Conservation (phyloP, 2,113 vertebrate species). For the Osmerus mordax region DNA sequence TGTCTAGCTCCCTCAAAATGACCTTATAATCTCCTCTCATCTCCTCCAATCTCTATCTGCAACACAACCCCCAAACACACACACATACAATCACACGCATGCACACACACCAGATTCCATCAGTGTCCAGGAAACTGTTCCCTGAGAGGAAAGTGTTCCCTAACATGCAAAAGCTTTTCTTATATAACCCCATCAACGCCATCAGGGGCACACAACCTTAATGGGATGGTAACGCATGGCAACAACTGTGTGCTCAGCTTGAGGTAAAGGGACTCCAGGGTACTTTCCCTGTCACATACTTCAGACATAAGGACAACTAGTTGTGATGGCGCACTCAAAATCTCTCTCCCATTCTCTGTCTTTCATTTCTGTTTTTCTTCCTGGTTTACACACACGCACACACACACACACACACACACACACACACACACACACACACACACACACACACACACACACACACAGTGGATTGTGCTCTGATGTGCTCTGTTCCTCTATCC, state of each 20-base stretch:
- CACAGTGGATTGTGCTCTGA: background rate
- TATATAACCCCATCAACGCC: background rate
- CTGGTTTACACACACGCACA: background rate
- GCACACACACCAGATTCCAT: background rate
- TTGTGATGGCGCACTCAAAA: background rate
- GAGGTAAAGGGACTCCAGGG: background rate
- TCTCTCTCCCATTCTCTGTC: background rate
- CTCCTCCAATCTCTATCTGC: background rate
- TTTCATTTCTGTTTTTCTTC: background rate
- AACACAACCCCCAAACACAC: background rate
- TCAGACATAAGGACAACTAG: background rate
- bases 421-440: conserved; percentile 5
- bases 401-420: background rate
- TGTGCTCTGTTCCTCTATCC: conserved; percentile 1
- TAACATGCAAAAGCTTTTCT: background rate
- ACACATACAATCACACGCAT: background rate
- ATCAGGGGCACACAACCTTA: background rate
- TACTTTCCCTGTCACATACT: no score
- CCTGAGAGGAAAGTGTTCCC: conserved; percentile 5
- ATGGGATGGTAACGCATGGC: background rate
- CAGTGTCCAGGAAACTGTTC: background rate
- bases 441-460: background rate
- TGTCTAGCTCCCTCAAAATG: no score
- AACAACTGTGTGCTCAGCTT: background rate
- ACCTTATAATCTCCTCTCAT: background rate